phyloP scores from a whole-genome alignment of 2,797 vertebrate genomes.

The Chromobotia macracanthus region DNA sequence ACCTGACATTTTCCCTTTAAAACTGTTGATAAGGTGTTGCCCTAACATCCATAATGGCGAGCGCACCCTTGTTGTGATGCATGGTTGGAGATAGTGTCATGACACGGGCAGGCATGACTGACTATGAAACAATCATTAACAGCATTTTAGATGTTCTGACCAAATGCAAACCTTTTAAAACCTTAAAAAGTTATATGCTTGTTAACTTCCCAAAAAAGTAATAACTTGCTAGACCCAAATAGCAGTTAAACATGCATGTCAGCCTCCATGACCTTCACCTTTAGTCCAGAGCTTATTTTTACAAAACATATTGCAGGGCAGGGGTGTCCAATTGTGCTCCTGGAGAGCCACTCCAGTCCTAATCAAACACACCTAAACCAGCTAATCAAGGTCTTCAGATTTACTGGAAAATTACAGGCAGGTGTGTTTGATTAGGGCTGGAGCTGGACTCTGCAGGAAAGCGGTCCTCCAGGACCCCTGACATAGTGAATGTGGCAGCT shows the following conservation, averaged over 20 bases:
- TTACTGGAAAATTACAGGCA: not conserved
- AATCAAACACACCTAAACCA: not conserved
- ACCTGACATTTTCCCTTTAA: slow-evolving; percentile 8
- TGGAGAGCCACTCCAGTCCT: not conserved
- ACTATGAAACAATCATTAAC: not conserved
- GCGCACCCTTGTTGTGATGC: slow-evolving; percentile 2
- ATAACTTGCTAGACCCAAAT: too few species aligned
- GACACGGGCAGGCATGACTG: slow-evolving; percentile 14
- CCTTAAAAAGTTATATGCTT: too few species aligned
- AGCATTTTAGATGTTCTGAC: not conserved
- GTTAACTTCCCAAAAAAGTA: too few species aligned
- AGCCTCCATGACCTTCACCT: not conserved
- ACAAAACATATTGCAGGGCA: too few species aligned
- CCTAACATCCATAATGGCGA: slow-evolving; percentile 29
- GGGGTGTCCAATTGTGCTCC: not conserved
- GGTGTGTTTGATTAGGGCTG: not conserved
- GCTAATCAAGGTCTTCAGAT: not conserved
- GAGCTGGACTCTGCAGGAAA: not conserved
- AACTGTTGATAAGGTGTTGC: not conserved
- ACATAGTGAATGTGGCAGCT: not conserved
- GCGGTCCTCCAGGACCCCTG: not conserved
- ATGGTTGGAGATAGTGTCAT: slow-evolving; percentile 5
- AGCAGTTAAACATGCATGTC: too few species aligned
- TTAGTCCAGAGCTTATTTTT: not conserved
- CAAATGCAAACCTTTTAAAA: too few species aligned